Percentiles rank a stretch among this genome's conserved stretches.
These are phyloP conservation scores for Liodrosophila aerea DNA, from an alignment of 2,888 invertebrate species.

Conservation along the genomic window DNA sequence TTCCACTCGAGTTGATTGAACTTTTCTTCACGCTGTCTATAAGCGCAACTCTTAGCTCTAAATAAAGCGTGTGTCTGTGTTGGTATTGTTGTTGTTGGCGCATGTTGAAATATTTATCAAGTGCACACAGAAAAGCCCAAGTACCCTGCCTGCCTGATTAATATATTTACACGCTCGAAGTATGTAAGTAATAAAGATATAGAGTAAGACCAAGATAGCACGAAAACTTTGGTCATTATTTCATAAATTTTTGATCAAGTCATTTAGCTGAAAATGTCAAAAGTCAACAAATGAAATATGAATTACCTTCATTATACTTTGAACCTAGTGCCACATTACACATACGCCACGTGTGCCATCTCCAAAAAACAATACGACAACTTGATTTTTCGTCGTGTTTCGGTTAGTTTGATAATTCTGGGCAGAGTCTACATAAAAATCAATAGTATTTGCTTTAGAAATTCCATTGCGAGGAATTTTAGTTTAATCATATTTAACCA, in stretches of 20 bases:
- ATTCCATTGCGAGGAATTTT: conserved; percentile 14
- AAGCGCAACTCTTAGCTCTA: neutral
- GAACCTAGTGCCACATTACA: conserved; percentile 15
- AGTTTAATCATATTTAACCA: conserved; percentile 42
- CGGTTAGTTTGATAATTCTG: conserved; percentile 20
- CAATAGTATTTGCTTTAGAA: neutral
- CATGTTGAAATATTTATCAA: conserved; percentile 57
- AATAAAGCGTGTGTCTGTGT: no score
- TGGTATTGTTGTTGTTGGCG: neutral
- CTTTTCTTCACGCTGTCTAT: conserved; percentile 25
- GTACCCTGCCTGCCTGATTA: conserved; percentile 40
- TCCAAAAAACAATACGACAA: no score
- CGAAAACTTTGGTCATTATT: conserved; percentile 32
- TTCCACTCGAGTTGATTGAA: conserved; percentile 59
- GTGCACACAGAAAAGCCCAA: conserved; percentile 31
- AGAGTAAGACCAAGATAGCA: neutral
- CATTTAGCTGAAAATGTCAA: conserved; percentile 53
- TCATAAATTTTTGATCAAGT: conserved; percentile 56
- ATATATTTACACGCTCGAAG: conserved; percentile 34
- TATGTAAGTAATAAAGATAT: no score
- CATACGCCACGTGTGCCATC: conserved; percentile 22
- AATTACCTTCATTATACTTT: neutral
- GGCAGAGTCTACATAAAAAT: neutral
- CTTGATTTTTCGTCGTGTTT: conserved; percentile 2
- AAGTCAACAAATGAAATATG: conserved; percentile 36